Conservation (phyloP, 2,797 vertebrate species). For the Sus cebifrons region DNA sequence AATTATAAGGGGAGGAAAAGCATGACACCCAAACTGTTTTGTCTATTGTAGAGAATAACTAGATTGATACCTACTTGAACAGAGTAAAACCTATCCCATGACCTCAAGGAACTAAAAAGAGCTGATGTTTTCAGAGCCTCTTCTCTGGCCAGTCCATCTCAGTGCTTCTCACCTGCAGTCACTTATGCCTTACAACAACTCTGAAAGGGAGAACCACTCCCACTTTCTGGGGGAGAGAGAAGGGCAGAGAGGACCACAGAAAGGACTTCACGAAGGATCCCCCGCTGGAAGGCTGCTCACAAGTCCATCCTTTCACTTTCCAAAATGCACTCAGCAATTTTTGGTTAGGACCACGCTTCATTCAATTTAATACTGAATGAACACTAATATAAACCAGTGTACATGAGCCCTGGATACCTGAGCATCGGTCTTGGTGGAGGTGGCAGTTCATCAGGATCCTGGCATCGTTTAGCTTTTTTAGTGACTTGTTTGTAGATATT, state of each 20-base stretch:
- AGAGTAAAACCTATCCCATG: not conserved
- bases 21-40: not conserved
- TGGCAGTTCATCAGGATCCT: slow-evolving; percentile 97
- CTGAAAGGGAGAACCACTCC: accelerated
- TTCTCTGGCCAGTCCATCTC: accelerated
- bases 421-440: slow-evolving; percentile 98
- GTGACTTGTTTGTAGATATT: slow-evolving; percentile 99
- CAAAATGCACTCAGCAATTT: not conserved
- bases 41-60: not conserved
- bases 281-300: accelerated
- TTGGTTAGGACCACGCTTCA: not conserved
- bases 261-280: accelerated
- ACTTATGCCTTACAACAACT: not conserved
- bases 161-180: not conserved
- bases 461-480: slow-evolving; percentile 96
- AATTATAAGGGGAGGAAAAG: not conserved
- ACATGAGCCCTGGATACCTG: slow-evolving; percentile 90
- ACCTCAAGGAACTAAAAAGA: slow-evolving; percentile 41
- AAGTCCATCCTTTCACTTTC: not conserved
- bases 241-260: accelerated
- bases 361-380: not conserved
- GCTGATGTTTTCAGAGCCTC: not conserved
- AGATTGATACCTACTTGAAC: not conserved
- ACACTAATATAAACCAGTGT: not conserved
- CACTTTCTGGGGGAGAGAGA: accelerated